phyloP scores from a whole-genome alignment of 2,888 invertebrate species.

The Drosophila bunnanda region DNA sequence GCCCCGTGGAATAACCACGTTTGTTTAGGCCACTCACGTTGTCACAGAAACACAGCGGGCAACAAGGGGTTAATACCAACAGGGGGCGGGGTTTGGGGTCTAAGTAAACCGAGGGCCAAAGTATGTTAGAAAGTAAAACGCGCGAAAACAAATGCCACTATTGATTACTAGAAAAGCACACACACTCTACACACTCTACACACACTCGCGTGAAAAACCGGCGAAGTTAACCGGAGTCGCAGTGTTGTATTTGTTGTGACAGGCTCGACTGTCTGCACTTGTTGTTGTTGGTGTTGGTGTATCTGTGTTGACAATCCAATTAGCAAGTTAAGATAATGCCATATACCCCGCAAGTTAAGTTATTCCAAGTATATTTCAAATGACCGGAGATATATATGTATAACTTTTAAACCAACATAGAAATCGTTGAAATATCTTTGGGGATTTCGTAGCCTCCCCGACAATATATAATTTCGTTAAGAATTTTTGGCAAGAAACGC shows the following conservation, averaged over 20 bases:
- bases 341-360: constrained; percentile 17
- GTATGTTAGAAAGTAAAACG: constrained; percentile 54
- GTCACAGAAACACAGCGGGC: constrained; percentile 66
- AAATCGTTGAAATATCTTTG: constrained; percentile 14
- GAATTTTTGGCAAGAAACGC: constrained; percentile 26
- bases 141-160: constrained; percentile 64
- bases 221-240: constrained; percentile 72
- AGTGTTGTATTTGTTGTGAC: constrained; percentile 60
- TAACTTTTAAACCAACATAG: constrained; percentile 8
- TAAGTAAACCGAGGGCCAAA: constrained; percentile 31
- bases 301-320: constrained; percentile 77
- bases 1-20: constrained; percentile 11
- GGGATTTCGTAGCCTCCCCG: constrained; percentile 4
- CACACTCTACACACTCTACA: not conserved
- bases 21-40: constrained; percentile 63
- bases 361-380: constrained; percentile 12
- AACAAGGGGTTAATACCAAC: constrained; percentile 3
- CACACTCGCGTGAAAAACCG: constrained; percentile 19
- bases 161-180: constrained; percentile 61
- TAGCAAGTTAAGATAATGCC: constrained; percentile 54
- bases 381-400: not conserved
- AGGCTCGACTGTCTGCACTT: constrained; percentile 29
- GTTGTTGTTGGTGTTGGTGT: constrained; percentile 4
- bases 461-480: constrained; percentile 9
- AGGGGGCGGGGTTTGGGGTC: not conserved